Base-by-base conservation (phyloP, 2,888 invertebrate species). In the Ophion slaviceki region DNA sequence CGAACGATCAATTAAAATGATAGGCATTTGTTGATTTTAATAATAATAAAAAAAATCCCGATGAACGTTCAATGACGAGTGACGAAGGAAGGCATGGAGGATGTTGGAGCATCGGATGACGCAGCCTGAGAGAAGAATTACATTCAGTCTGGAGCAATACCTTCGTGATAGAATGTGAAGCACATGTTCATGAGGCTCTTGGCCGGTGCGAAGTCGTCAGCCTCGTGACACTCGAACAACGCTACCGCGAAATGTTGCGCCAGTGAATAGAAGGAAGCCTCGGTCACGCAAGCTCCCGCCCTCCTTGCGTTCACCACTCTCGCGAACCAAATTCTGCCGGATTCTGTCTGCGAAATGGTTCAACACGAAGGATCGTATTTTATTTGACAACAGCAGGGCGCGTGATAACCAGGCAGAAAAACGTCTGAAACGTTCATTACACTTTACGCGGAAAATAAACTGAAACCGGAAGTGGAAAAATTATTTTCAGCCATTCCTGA, bases 131-230 rank as follows among this genome's bases (percentile, higher is more conserved):
- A 10, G 14, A 64, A 78, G 61, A 61, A 64, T 67, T 47, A 40
- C 40, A 7, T 40, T 40, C 8, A 8, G 40, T 1, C 40, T 40
- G 40, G 40, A 40, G 40, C 40, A 32, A 89, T 92, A 96, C 96
- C 95, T 95, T 96, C 96, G 90, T 96, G 95, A 91, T 96, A 97
- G 93, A 96, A 97, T 7, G 96, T 96, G 92, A 97, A 97, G 91
- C 96, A 96, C 95, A 97, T 96, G 91, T 96, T 96, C 97, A 97
- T 97, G 36, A 97, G 95, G 76, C 95, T 95, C 89, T 96, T 96
- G 28, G 96, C 97, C 3, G 97, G 96, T 5, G 95, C 95, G 89
- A 95, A 97, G 90, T 97, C 96, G 89, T 96, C 96, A 8, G 96
- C 95, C 90, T 96, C 96, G 83, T 95, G 95, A 89, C 97, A 97